Percentiles rank a stretch among this genome's conserved stretches.
These are phyloP conservation scores for Datnioides undecimradiatus DNA, from an alignment of 2,113 vertebrate species.

Conservation along the genomic window DNA sequence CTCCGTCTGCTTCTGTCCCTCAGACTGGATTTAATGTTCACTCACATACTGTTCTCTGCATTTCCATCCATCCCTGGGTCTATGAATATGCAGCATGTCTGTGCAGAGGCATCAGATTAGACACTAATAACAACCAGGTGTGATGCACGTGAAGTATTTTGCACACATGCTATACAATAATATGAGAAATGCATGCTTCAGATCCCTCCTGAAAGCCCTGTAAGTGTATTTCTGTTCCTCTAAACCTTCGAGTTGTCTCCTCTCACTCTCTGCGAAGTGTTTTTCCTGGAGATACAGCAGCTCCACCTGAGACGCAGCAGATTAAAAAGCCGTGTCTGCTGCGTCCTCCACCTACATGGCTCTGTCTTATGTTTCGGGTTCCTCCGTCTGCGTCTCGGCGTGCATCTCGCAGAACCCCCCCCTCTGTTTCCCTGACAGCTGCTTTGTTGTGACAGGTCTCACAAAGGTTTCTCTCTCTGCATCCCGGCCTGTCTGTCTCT, in stretches of 20 bases:
- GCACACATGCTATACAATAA: too few species aligned
- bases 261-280: too few species aligned
- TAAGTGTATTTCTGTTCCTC: too few species aligned
- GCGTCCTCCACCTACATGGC: background rate
- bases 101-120: too few species aligned
- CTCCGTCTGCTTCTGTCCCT: background rate
- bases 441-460: constrained; percentile 70
- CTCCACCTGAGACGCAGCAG: background rate
- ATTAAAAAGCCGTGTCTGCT: background rate
- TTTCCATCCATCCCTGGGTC: background rate
- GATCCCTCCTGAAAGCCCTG: too few species aligned
- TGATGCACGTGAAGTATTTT: too few species aligned
- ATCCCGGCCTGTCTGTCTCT: constrained; percentile 31
- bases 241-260: background rate
- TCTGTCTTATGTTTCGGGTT: background rate
- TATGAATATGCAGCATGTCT: too few species aligned
- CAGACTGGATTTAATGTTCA: background rate
- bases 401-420: background rate
- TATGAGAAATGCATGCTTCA: too few species aligned
- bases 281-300: too few species aligned
- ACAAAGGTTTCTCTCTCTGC: constrained; percentile 43
- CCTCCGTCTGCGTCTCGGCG: background rate
- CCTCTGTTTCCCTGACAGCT: constrained; percentile 31
- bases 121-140: too few species aligned
- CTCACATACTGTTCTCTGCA: background rate